Evolutionary conservation across 2,888 invertebrate genomes (phyloP), one percentile per base, ranked within the genome.

Genomic region (Heterodera filipjevi): DNA sequence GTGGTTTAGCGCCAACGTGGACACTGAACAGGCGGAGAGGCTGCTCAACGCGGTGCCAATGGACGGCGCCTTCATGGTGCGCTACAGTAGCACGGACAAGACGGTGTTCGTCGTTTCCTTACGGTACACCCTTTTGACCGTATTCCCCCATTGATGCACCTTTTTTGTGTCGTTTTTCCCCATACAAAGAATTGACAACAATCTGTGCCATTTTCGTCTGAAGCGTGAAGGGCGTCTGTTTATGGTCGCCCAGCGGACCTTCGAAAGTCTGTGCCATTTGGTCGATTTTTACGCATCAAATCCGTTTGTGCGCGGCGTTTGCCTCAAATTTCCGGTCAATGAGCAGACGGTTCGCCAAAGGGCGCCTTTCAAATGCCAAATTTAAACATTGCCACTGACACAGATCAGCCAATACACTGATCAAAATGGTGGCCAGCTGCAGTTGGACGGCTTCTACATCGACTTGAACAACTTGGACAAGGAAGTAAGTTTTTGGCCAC

Each of bases 131-230:
- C n/a, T 59, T 59, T 59, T n/a, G n/a, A n/a, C n/a, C n/a, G n/a
- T n/a, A n/a, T n/a, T n/a, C n/a, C n/a, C n/a, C n/a, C n/a, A n/a
- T n/a, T n/a, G n/a, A n/a, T n/a, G n/a, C n/a, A n/a, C n/a, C n/a
- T 49, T 49, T 49, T 49, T 19, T 0, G 2, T 49, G 59, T 30
- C 10, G 68, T 33, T 77, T 39, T 68, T 39, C 39, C 39, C 39
- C 39, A 39, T 12, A n/a, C n/a, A n/a, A n/a, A 95, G 95, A 88
- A 94, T 94, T 3, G 95, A 95, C 86, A 94, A 93, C 76, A 94
- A 95, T 90, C 96, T 97, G 82, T 98, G 98, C 90, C 98, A 99
- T 90, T 99, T 97, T 90, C 93, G 96, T 74, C 94, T 99, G 81
- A 94, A 95, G 90, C 92, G 94, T 74, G 89, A 89, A 66, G 89